Percentiles rank a stretch among this genome's conserved stretches.
Conservation (phyloP, 1,140 invertebrate genomes). For the Cotesia vestalis region DNA sequence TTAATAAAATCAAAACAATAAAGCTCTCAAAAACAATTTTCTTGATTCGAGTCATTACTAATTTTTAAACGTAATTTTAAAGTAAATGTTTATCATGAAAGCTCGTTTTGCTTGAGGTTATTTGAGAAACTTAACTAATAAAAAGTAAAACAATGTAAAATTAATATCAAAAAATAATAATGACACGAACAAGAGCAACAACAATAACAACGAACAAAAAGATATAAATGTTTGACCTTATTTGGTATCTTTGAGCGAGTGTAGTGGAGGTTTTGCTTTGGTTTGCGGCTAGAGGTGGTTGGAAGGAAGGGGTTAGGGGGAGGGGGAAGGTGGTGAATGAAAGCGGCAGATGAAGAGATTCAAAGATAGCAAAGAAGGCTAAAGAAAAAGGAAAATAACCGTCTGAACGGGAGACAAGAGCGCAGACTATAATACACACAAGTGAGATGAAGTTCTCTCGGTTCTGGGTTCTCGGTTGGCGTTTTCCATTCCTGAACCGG, state of each 20-base stretch:
- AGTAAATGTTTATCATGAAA: no score
- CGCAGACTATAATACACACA: neutral
- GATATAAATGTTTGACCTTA: slow-evolving; percentile 34
- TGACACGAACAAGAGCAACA: no score
- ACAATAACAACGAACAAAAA: neutral
- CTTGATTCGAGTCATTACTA: no score
- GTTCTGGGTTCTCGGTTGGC: slow-evolving; percentile 14
- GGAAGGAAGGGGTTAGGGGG: no score
- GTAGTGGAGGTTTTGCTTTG: slow-evolving; percentile 2
- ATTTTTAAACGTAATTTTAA: no score
- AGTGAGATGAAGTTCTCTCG: slow-evolving; percentile 14
- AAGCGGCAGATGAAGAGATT: slow-evolving; percentile 42
- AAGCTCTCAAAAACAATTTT: no score
- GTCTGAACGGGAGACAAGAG: slow-evolving; percentile 3
- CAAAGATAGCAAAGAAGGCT: slow-evolving; percentile 44
- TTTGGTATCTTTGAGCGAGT: slow-evolving; percentile 21
- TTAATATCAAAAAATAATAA: no score
- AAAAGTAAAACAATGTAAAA: no score
- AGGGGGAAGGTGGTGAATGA: slow-evolving; percentile 20
- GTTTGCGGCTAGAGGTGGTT: slow-evolving; percentile 1
- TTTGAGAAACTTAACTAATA: no score
- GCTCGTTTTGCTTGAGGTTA: no score
- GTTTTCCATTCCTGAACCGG: slow-evolving; percentile 36
- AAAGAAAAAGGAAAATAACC: neutral
- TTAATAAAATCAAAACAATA: no score